Evolutionary conservation across 1,140 invertebrate genomes (phyloP).

Genomic region (Arion vulgaris): DNA sequence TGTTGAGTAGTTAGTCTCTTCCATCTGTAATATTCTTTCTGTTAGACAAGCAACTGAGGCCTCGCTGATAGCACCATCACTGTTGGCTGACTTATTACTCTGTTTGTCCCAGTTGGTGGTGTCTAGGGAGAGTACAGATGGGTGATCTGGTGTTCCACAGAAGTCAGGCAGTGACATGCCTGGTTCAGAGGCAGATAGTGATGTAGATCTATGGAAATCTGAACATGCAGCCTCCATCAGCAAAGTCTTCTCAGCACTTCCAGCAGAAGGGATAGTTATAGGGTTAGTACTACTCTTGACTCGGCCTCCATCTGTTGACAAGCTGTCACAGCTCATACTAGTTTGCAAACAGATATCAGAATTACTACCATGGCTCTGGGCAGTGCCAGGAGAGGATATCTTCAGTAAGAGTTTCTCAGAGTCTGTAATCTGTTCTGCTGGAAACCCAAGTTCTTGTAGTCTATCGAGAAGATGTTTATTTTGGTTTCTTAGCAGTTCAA

Average conservation of each 20-base stretch:
- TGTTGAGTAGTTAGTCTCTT: slow-evolving; percentile 89
- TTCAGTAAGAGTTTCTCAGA: slow-evolving; percentile 67
- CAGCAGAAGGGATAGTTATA: neutral
- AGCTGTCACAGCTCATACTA: slow-evolving; percentile 64
- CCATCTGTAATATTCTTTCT: slow-evolving; percentile 92
- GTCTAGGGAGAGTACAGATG: slow-evolving; percentile 59
- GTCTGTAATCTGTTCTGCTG: slow-evolving; percentile 69
- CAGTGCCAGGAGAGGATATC: slow-evolving; percentile 40
- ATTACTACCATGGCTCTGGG: slow-evolving; percentile 33
- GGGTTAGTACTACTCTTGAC: neutral
- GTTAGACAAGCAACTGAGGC: slow-evolving; percentile 93
- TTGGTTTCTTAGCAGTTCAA: slow-evolving; percentile 65
- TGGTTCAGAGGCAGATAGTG: slow-evolving; percentile 76
- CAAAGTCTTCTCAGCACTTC: neutral
- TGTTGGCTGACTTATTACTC: slow-evolving; percentile 79
- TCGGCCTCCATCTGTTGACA: slow-evolving; percentile 57
- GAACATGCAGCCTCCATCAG: neutral
- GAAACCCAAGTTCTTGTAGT: slow-evolving; percentile 67
- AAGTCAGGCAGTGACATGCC: slow-evolving; percentile 60
- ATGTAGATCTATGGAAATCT: slow-evolving; percentile 52
- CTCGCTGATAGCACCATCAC: slow-evolving; percentile 80
- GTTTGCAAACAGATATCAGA: slow-evolving; percentile 48
- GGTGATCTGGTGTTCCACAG: slow-evolving; percentile 62
- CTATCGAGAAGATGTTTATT: slow-evolving; percentile 66
- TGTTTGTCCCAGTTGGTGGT: slow-evolving; percentile 84